Evolutionary conservation across 2,113 vertebrate species (phyloP).

Genomic region (Motacilla tschutschensis): DNA sequence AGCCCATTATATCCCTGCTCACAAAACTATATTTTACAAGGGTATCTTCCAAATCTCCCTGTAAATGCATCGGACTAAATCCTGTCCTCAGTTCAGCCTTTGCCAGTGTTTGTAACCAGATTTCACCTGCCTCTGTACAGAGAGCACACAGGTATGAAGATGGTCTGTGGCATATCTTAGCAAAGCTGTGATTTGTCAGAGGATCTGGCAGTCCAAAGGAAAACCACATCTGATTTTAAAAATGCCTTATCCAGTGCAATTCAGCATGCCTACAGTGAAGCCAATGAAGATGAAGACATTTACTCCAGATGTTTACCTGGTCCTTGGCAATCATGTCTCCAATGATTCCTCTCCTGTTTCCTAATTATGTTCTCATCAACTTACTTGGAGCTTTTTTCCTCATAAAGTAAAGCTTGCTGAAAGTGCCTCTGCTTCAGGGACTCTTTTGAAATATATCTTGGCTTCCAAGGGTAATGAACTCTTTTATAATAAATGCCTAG

Average conservation of each 20-base stretch:
- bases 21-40: neutral
- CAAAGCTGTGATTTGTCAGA: conserved; percentile 20
- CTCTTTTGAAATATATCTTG: conserved; percentile 61
- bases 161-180: neutral
- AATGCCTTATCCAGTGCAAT: neutral
- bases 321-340: neutral
- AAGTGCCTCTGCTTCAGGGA: conserved; percentile 57
- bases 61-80: neutral
- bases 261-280: neutral
- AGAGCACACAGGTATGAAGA: conserved; percentile 21
- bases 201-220: neutral
- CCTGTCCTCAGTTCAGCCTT: neutral
- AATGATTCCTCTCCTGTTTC: conserved; percentile 44
- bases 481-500: conserved; percentile 73
- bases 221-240: conserved; percentile 28
- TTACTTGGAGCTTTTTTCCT: conserved; percentile 39
- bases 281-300: neutral
- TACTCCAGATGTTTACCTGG: neutral
- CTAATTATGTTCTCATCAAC: conserved; percentile 42
- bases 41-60: conserved; percentile 11
- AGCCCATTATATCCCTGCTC: neutral
- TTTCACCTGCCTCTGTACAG: neutral
- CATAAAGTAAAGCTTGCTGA: conserved; percentile 14
- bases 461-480: conserved; percentile 79
- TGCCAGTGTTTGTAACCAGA: neutral